Percentiles rank a stretch among this genome's conserved stretches.
These are phyloP conservation scores for Cheilosia pagana DNA, from an alignment of 2,888 invertebrate species.

Conservation along the genomic window DNA sequence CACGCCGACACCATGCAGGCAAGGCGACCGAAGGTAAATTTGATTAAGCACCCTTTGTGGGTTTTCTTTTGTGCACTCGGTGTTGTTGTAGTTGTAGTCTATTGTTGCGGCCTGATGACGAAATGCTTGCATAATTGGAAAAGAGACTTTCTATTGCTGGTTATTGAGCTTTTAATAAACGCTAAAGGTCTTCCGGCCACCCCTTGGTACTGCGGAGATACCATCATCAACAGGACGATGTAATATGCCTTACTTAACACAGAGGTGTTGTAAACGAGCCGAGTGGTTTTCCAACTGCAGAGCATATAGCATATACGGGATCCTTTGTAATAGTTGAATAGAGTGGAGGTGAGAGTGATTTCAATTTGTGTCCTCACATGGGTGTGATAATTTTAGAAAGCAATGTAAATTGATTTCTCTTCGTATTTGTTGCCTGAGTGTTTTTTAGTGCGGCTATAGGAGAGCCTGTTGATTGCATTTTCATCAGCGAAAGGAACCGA, in stretches of 20 bases:
- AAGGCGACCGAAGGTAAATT: conserved; percentile 65
- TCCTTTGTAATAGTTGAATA: conserved; percentile 27
- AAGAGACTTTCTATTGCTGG: conserved; percentile 60
- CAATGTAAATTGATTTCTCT: conserved; percentile 1
- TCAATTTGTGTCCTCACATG: conserved; percentile 14
- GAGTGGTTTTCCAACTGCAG: conserved; percentile 10
- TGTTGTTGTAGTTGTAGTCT: conserved; percentile 54
- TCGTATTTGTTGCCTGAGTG: not conserved
- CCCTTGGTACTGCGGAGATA: not conserved
- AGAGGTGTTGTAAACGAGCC: conserved; percentile 25
- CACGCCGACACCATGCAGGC: not conserved
- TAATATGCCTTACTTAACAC: not conserved
- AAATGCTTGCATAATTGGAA: conserved; percentile 70
- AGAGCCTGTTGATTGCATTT: not conserved
- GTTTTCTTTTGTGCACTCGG: conserved; percentile 24
- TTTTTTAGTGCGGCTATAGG: not conserved
- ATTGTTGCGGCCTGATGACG: conserved; percentile 42
- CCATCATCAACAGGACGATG: not conserved
- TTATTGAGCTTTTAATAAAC: conserved; percentile 69
- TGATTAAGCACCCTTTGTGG: conserved; percentile 71
- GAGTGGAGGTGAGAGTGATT: not conserved
- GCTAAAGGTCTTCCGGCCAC: conserved; percentile 43
- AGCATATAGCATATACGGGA: conserved; percentile 7
- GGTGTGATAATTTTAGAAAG: conserved; percentile 6
- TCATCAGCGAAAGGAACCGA: too few species aligned